phyloP scores from a whole-genome alignment of 1,140 invertebrate species.

The Eueides isabella region DNA sequence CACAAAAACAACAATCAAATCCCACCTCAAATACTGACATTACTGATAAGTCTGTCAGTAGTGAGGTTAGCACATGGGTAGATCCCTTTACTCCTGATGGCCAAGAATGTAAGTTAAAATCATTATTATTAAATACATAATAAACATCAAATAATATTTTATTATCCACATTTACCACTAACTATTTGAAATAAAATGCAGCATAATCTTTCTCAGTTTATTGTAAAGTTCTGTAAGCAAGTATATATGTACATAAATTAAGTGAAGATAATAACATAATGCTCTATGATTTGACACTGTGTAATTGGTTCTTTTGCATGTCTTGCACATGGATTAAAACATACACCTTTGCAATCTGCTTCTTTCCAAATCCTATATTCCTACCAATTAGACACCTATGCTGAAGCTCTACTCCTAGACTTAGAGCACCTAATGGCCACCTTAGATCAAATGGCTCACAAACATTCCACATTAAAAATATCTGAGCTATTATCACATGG shows the following conservation, averaged over 20 bases:
- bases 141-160: constrained; percentile 13
- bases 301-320: constrained; percentile 77
- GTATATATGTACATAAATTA: neutral
- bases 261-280: constrained; percentile 3
- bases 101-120: constrained; percentile 75
- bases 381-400: constrained; percentile 82
- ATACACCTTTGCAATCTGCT: constrained; percentile 62
- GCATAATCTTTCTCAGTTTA: neutral
- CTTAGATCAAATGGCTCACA: constrained; percentile 82
- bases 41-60: constrained; percentile 46
- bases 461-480: constrained; percentile 81
- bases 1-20: constrained; percentile 83
- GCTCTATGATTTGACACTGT: constrained; percentile 48
- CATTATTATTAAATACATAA: constrained; percentile 13
- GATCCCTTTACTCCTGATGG: constrained; percentile 70
- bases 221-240: neutral
- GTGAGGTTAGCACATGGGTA: constrained; percentile 53
- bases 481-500: constrained; percentile 80
- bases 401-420: constrained; percentile 85
- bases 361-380: constrained; percentile 62
- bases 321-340: constrained; percentile 79
- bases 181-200: neutral
- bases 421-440: constrained; percentile 84
- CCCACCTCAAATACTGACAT: constrained; percentile 53
- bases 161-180: constrained; percentile 4